Evolutionary conservation across 2,888 invertebrate genomes (phyloP), one percentile per base, ranked within the genome.

Genomic region (Hydrotaea diabolus): DNA sequence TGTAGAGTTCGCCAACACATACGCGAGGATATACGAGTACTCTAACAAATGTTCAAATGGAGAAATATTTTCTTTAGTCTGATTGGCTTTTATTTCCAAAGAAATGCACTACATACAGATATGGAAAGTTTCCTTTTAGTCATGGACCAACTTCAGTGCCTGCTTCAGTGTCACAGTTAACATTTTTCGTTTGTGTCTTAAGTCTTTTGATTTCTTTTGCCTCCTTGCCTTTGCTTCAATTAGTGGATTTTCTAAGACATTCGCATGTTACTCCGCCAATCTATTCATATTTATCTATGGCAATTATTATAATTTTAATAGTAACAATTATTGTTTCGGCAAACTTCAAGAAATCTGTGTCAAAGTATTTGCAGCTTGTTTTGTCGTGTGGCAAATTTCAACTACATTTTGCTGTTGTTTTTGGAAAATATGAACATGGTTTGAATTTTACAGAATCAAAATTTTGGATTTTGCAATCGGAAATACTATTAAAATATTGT

Each of bases 121-220:
- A 36, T 39, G 4, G 1, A 26, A 59, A 26, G 26, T 59, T 59
- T 59, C 23, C 49, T 5, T n/a, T 49, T 13, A 49, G 1, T 49
- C 49, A 49, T 21, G 17, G n/a, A n/a, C n/a, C 4, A 1, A 13
- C 26, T 26, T 26, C 15, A 21, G 31, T 36, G 19, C 13, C 11
- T 11, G 17, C 57, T 19, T 57, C n/a, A n/a, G n/a, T n/a, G n/a
- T n/a, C n/a, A n/a, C n/a, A n/a, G n/a, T n/a, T 57, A 17, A 4
- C 53, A 2, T 7, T 15, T 59, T 11, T 11, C 7, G 23, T 3
- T 59, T 62, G 36, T 62, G 31, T 62, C 31, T 62, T 62, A 62
- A 62, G 62, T 62, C 62, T 62, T 62, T 62, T 62, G 62, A n/a
- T n/a, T n/a, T n/a, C n/a, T n/a, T 62, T 31, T 62, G 21, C 49